These are phyloP conservation scores for Zhengitettix transpicula DNA, from an alignment of 2,888 invertebrate species.

Conservation along the genomic window DNA sequence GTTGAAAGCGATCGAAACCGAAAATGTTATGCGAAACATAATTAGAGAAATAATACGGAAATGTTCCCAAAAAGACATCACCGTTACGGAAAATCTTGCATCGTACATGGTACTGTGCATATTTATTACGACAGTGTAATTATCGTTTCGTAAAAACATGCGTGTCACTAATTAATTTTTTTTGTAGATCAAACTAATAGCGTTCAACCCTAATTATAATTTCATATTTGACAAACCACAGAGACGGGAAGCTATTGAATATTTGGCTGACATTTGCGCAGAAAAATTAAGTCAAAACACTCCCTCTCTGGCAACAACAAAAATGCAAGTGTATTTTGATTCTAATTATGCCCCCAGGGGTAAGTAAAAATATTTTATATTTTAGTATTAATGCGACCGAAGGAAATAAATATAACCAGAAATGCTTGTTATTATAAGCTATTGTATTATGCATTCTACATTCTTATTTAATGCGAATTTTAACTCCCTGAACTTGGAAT, in stretches of 20 bases:
- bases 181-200: slow-evolving; percentile 9
- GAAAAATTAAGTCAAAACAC: slow-evolving; percentile 21
- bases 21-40: slow-evolving; percentile 36
- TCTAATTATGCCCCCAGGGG: slow-evolving; percentile 35
- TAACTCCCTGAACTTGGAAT: no score
- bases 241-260: slow-evolving; percentile 14
- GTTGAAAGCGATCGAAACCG: neutral
- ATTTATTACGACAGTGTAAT: no score
- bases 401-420: no score
- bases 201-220: slow-evolving; percentile 8
- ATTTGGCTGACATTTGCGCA: slow-evolving; percentile 16
- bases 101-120: slow-evolving; percentile 4
- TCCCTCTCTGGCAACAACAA: slow-evolving; percentile 35
- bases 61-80: slow-evolving; percentile 22
- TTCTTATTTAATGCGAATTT: neutral
- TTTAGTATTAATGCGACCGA: no score
- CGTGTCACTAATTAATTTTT: neutral
- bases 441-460: no score
- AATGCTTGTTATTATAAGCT: no score
- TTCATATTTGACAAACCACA: slow-evolving; percentile 8
- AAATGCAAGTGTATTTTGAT: slow-evolving; percentile 43
- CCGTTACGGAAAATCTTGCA: slow-evolving; percentile 5
- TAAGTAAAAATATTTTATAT: slow-evolving; percentile 6
- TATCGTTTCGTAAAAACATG: neutral
- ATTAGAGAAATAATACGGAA: slow-evolving; percentile 38